Percentiles rank a stretch among this genome's conserved stretches.
Conservation (phyloP, 1,140 invertebrate species). For the Drosophila repleta region DNA sequence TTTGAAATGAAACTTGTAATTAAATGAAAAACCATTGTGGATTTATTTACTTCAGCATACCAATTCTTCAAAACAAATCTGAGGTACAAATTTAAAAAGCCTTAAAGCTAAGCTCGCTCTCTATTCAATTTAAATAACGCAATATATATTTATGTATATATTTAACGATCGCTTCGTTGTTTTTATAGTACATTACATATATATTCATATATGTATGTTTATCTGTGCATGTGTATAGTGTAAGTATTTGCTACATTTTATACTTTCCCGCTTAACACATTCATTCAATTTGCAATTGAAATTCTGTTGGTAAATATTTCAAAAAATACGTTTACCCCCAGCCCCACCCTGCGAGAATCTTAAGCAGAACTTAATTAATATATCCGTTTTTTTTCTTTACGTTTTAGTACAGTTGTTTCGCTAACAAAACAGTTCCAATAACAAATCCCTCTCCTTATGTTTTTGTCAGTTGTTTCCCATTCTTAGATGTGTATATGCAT, state of each 20-base stretch:
- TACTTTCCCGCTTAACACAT: conserved; percentile 24
- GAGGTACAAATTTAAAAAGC: conserved; percentile 78
- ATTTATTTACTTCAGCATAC: conserved; percentile 78
- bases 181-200: conserved; percentile 45
- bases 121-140: conserved; percentile 71
- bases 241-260: conserved; percentile 21
- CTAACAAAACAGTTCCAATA: conserved; percentile 38
- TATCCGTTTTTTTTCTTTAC: conserved; percentile 8
- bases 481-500: conserved; percentile 92
- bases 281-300: conserved; percentile 47
- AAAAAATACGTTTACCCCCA: conserved; percentile 36
- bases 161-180: conserved; percentile 62
- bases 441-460: conserved; percentile 30
- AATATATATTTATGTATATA: too few species aligned
- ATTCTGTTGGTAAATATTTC: conserved; percentile 41
- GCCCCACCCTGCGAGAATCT: conserved; percentile 18
- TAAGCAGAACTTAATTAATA: conserved; percentile 38
- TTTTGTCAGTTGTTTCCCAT: background rate
- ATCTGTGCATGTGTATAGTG: conserved; percentile 18
- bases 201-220: conserved; percentile 30
- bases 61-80: conserved; percentile 73
- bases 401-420: conserved; percentile 8
- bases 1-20: background rate
- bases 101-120: conserved; percentile 64
- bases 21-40: conserved; percentile 63